phyloP scores from a whole-genome alignment of 92 coral and sea anemone species.

The Zoanthus gigantus region DNA sequence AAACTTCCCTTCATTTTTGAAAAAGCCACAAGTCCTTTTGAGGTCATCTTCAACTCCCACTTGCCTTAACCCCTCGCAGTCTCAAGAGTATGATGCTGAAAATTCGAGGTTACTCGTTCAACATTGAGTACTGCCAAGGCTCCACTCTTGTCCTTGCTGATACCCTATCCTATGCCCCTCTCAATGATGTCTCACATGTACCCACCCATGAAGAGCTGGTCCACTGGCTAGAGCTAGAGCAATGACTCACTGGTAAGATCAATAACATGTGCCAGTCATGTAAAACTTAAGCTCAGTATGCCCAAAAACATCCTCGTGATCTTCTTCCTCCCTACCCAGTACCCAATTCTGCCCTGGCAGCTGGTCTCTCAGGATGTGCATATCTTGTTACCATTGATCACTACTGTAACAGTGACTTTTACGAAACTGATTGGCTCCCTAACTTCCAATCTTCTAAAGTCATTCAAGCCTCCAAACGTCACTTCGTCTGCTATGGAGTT shows the following conservation, averaged over 20 bases:
- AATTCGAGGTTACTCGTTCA: too few relatives aligned
- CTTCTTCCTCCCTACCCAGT: slow-evolving; percentile 40
- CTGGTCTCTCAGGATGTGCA: slow-evolving; percentile 22
- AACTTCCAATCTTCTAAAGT: slow-evolving; percentile 60
- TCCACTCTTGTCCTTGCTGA: background rate
- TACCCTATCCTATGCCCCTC: background rate
- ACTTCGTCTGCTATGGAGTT: slow-evolving; percentile 54
- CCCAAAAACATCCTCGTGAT: slow-evolving; percentile 43
- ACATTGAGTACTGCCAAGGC: background rate
- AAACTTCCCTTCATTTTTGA: too few relatives aligned
- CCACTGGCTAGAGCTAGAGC: slow-evolving; percentile 1
- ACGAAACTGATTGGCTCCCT: slow-evolving; percentile 51
- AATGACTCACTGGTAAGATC: background rate
- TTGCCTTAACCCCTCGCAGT: too few relatives aligned
- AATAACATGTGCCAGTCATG: slow-evolving; percentile 14
- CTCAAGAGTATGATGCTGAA: too few relatives aligned
- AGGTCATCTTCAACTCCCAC: too few relatives aligned
- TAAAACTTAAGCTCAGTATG: slow-evolving; percentile 10
- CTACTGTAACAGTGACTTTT: slow-evolving; percentile 55
- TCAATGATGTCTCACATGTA: background rate
- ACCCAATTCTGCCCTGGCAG: slow-evolving; percentile 32
- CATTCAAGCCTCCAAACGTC: slow-evolving; percentile 58
- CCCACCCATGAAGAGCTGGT: background rate
- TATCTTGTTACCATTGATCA: slow-evolving; percentile 60
- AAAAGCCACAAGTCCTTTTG: too few relatives aligned